Base-by-base conservation (phyloP, 2,797 vertebrate species). In the Betta splendens region DNA sequence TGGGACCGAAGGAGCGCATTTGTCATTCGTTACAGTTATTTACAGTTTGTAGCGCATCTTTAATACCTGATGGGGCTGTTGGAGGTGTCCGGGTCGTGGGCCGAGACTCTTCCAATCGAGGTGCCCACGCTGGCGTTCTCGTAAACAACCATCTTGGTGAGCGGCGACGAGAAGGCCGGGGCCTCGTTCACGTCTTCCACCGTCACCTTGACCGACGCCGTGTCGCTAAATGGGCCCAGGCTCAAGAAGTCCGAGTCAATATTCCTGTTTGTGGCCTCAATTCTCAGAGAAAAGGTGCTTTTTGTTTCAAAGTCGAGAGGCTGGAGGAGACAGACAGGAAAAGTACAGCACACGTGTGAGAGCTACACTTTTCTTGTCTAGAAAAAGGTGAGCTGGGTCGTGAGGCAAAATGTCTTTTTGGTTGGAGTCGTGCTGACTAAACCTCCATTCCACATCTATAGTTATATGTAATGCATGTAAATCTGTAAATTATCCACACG, bases 101-200 rank as follows among this genome's bases (percentile, higher is more conserved):
- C 97, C 0, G 93, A 93, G 12, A 98, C 94, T 0, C 90, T 94
- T 43, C 97, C 97, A 10, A 98, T 95, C 13, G 94, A 93, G 1
- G 94, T 94, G 39, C 95, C 95, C 1, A 95, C 88, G 51, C 87
- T 94, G 29, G 95, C 94, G 3, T 95, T 96, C 87, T 98, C 97
- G 0, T 94, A 96, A 17, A 98, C 94, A 11, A 93, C 89, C 95
- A 98, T 95, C 69, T 80, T 89, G 78, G 91, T 95, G 11, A 95
- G 73, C 0, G 74, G 80, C 0, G 89, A 66, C 9, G 92, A 92
- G 66, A 98, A 98, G 42, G 95, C 69, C 0, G 97, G 97, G 0
- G 96, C 93, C 77, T 98, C 97, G 2, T 98, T 95, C 52, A 98
- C 95, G 1, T 98, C 96, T 52, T 96, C 94, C 35, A 98, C 94